Percentiles rank a stretch among this genome's conserved stretches.
These are phyloP conservation scores for Ochotona princeps DNA, from an alignment of 2,113 vertebrate genomes.

Conservation along the genomic window DNA sequence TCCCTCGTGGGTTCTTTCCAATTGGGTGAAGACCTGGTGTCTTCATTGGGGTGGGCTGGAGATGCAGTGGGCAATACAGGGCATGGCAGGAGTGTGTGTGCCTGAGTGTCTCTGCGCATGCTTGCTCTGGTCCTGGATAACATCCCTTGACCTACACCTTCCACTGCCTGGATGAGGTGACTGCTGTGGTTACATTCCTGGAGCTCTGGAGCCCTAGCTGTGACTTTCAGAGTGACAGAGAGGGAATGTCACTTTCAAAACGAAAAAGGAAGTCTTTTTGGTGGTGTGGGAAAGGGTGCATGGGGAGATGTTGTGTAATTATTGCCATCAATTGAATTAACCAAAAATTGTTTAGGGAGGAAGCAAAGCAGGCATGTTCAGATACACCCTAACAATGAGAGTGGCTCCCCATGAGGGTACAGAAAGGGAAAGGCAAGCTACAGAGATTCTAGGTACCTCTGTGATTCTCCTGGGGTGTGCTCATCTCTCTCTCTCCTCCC, in stretches of 20 bases:
- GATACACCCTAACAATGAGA: too few species aligned
- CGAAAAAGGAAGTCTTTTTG: background rate
- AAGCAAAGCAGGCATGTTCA: background rate
- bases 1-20: background rate
- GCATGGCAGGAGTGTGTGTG: rapidly evolving
- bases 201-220: background rate
- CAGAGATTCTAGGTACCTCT: background rate
- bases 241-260: background rate
- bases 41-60: background rate
- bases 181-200: background rate
- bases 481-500: background rate
- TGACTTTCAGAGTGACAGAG: conserved; percentile 14
- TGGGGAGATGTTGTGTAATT: background rate
- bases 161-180: background rate
- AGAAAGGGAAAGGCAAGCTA: background rate
- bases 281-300: too few species aligned
- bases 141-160: background rate
- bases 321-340: background rate
- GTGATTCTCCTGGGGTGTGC: background rate
- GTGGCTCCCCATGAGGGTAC: background rate
- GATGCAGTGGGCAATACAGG: too few species aligned
- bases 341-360: conserved; percentile 43
- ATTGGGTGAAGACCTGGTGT: background rate
- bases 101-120: background rate
- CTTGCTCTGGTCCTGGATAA: background rate